Percentiles rank a stretch among this genome's conserved stretches.
phyloP scores from a whole-genome alignment of 2,113 vertebrate species.

The Strix aluco region DNA sequence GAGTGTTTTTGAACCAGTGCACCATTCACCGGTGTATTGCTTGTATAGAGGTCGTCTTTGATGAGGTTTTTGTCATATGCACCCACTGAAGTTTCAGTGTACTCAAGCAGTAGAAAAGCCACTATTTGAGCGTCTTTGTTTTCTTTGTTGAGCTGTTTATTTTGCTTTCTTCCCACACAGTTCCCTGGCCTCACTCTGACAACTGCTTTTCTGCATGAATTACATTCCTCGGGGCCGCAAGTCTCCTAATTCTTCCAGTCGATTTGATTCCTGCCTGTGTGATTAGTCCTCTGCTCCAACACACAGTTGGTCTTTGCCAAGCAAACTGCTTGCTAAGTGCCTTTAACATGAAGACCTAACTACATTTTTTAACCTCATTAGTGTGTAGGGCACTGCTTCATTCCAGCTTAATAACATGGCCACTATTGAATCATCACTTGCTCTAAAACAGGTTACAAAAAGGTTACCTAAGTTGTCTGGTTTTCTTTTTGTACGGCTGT shows the following conservation, averaged over 20 bases:
- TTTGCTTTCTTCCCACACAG: conserved; percentile 81
- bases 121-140: conserved; percentile 76
- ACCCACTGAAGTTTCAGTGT: conserved; percentile 73
- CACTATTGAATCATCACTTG: conserved; percentile 55
- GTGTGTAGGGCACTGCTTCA: conserved; percentile 52
- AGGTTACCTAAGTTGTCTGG: conserved; percentile 20
- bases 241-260: conserved; percentile 79
- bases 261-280: conserved; percentile 76
- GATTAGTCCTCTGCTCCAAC: conserved; percentile 73
- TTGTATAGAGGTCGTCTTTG: conserved; percentile 70
- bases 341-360: conserved; percentile 68
- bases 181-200: conserved; percentile 73
- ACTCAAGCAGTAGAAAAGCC: conserved; percentile 77
- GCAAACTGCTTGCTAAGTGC: conserved; percentile 69
- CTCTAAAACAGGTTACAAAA: conserved; percentile 48
- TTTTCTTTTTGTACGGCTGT: conserved; percentile 16
- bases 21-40: conserved; percentile 50
- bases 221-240: conserved; percentile 76
- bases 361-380: conserved; percentile 75
- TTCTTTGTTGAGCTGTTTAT: conserved; percentile 84
- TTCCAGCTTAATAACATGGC: conserved; percentile 45
- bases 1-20: neutral
- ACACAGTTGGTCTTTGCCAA: conserved; percentile 67
- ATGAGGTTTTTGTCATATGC: conserved; percentile 67
- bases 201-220: conserved; percentile 82